These are phyloP conservation scores for Neolamprologus sp. DNA, from an alignment of 2,113 vertebrate genomes.

Conservation along the genomic window DNA sequence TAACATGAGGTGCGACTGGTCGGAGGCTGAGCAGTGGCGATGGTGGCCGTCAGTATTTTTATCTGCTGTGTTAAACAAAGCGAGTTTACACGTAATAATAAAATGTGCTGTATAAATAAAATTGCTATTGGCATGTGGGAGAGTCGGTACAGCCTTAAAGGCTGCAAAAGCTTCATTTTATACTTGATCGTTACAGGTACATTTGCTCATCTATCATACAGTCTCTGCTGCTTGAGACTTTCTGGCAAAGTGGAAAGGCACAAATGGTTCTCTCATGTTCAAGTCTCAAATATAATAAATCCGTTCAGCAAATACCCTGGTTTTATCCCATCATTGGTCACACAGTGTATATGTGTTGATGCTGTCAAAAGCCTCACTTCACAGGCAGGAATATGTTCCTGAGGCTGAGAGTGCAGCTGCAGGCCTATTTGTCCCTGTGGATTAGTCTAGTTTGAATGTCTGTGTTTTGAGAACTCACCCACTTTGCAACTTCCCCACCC, in stretches of 20 bases:
- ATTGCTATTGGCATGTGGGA: neutral
- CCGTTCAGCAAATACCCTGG: neutral
- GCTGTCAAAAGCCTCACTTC: neutral
- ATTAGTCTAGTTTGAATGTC: neutral
- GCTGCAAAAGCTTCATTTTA: neutral
- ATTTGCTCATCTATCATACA: neutral
- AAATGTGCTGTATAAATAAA: neutral
- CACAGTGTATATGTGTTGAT: neutral
- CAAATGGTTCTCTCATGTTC: neutral
- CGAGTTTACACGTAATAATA: neutral
- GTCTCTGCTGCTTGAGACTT: neutral
- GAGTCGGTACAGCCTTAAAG: neutral
- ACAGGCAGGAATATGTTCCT: neutral
- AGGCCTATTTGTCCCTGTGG: neutral
- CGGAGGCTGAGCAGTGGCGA: accelerated
- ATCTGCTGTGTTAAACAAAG: neutral
- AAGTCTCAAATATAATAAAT: neutral
- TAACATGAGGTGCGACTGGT: neutral
- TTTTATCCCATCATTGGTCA: neutral
- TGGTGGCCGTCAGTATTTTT: neutral
- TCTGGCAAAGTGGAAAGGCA: neutral
- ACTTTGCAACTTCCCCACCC: neutral
- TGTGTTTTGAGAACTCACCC: neutral
- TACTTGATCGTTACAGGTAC: neutral
- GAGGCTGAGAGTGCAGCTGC: neutral